Conservation (phyloP, 2,797 vertebrate genomes). For the Trematomus bernacchii region DNA sequence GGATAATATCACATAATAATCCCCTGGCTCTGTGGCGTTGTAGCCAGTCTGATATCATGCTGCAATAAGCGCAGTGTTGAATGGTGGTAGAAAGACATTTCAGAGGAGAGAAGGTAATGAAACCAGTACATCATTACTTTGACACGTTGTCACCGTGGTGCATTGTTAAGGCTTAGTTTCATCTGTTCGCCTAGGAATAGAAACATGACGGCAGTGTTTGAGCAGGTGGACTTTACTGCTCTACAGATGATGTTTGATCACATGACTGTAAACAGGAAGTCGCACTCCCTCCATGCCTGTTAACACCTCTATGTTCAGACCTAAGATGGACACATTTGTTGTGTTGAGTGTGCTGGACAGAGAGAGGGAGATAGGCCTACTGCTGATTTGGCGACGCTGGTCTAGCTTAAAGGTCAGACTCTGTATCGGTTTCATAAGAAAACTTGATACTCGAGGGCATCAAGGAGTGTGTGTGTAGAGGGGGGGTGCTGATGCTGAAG, state of each 20-base stretch:
- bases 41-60: conserved; percentile 29
- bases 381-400: conserved; percentile 45
- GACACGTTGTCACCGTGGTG: conserved; percentile 36
- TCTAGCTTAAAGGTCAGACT: conserved; percentile 67
- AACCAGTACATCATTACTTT: conserved; percentile 34
- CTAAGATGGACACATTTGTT: conserved; percentile 18
- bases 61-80: conserved; percentile 28
- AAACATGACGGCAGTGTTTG: conserved; percentile 38
- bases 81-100: conserved; percentile 33
- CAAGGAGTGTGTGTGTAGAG: conserved; percentile 1
- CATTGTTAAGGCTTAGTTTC: conserved; percentile 36
- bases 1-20: conserved; percentile 51
- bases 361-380: conserved; percentile 1
- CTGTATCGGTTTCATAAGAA: conserved; percentile 73
- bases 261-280: conserved; percentile 62
- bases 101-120: conserved; percentile 38
- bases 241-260: conserved; percentile 37
- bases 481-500: conserved; percentile 14
- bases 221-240: conserved; percentile 58
- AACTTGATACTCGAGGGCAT: conserved; percentile 64
- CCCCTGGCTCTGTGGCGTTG: conserved; percentile 17
- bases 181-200: conserved; percentile 28
- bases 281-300: conserved; percentile 11
- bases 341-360: not conserved
- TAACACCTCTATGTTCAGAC: conserved; percentile 44